These are phyloP conservation scores for Rhagonycha fulva DNA, from an alignment of 2,888 invertebrate genomes.

Conservation along the genomic window DNA sequence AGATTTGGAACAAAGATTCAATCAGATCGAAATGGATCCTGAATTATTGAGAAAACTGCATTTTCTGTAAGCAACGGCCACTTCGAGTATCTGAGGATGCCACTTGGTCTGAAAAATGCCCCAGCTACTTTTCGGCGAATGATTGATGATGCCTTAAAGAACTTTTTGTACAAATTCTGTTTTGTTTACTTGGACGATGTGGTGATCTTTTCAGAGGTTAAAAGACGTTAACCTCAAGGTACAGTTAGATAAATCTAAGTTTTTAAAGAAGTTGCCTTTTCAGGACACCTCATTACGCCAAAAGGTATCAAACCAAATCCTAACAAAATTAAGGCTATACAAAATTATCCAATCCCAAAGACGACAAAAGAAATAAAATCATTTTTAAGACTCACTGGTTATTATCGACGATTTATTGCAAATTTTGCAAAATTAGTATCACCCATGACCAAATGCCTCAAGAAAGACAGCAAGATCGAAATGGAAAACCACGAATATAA, in stretches of 20 bases:
- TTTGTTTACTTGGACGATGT: too few species aligned
- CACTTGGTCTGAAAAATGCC: neutral
- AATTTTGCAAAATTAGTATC: conserved; percentile 17
- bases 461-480: conserved; percentile 15
- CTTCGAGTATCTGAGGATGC: neutral
- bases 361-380: conserved; percentile 23
- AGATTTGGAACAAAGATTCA: conserved; percentile 1
- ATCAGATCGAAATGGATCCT: neutral
- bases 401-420: conserved; percentile 11
- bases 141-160: conserved; percentile 16
- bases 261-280: conserved; percentile 36
- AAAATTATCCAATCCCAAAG: conserved; percentile 28
- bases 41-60: neutral
- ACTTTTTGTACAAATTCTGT: too few species aligned
- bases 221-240: too few species aligned
- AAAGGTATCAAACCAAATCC: conserved; percentile 43
- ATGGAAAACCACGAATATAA: neutral
- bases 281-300: conserved; percentile 42
- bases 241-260: conserved; percentile 5
- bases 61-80: neutral
- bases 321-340: conserved; percentile 35
- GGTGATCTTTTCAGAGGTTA: too few species aligned
- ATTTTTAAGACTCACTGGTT: conserved; percentile 15
- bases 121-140: neutral
- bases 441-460: conserved; percentile 18